A percentile compares a stretch with the other conserved stretches of the same genome.
Conservation (phyloP, 2,113 vertebrate genomes). For the Nyctibius bracteatus region DNA sequence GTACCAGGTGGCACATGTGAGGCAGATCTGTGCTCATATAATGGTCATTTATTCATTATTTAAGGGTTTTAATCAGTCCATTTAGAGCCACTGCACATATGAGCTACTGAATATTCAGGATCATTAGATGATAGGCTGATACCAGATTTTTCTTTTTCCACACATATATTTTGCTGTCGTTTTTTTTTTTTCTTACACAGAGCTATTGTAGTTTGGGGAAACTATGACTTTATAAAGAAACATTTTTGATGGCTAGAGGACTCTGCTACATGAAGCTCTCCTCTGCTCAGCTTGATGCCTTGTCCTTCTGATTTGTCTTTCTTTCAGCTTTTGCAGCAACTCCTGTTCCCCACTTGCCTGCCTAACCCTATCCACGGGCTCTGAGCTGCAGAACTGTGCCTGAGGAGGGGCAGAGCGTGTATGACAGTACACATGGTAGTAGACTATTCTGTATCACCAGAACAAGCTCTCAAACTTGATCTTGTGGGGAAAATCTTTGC, state of each 20-base stretch:
- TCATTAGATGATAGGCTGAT: neutral
- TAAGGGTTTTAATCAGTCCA: neutral
- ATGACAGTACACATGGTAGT: neutral
- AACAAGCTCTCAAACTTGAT: neutral
- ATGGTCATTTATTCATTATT: neutral
- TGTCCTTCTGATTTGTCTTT: neutral
- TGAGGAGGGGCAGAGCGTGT: fast-evolving
- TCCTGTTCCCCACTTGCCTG: neutral
- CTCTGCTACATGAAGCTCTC: neutral
- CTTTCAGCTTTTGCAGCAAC: neutral
- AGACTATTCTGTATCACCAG: neutral
- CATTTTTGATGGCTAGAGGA: neutral
- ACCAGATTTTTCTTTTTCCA: neutral
- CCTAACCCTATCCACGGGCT: neutral
- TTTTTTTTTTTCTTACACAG: neutral
- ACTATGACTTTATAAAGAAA: neutral
- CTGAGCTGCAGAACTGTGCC: neutral
- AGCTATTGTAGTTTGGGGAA: neutral
- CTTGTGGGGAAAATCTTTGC: neutral
- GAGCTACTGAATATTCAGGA: neutral
- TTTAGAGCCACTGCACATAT: neutral
- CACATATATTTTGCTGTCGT: neutral
- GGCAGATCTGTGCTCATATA: neutral
- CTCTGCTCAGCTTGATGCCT: neutral
- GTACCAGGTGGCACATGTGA: neutral